Conservation (phyloP, 2,797 vertebrate genomes). For the Manis pentadactyla region DNA sequence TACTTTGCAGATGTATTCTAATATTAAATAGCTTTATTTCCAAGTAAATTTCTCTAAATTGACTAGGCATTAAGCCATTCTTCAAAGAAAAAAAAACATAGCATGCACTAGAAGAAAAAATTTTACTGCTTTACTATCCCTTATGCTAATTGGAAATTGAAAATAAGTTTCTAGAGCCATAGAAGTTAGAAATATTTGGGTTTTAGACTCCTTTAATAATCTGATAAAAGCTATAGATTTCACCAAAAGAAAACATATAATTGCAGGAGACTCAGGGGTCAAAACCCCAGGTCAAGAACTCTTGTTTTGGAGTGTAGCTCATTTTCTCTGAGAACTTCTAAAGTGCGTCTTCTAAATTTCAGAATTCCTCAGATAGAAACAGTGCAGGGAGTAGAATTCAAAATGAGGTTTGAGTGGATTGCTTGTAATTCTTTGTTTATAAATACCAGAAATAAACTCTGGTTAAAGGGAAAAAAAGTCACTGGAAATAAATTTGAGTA, state of each 20-base stretch:
- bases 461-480: neutral
- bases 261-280: neutral
- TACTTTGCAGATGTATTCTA: neutral
- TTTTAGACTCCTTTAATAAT: neutral
- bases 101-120: neutral
- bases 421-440: neutral
- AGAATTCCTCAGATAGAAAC: neutral
- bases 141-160: neutral
- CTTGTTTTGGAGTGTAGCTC: neutral
- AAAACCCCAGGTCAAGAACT: neutral
- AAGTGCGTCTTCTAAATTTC: neutral
- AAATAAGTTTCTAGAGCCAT: slow-evolving; percentile 27
- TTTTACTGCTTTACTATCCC: neutral
- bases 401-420: slow-evolving; percentile 18
- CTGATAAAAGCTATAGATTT: neutral
- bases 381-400: neutral
- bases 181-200: neutral
- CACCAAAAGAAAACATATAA: neutral
- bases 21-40: neutral
- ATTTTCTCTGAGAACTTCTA: neutral
- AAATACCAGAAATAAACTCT: neutral
- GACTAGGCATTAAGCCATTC: neutral
- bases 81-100: neutral
- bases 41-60: neutral
- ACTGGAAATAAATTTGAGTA: neutral